Conservation (phyloP, 1,140 invertebrate species). For the Sesamia nonagrioides region DNA sequence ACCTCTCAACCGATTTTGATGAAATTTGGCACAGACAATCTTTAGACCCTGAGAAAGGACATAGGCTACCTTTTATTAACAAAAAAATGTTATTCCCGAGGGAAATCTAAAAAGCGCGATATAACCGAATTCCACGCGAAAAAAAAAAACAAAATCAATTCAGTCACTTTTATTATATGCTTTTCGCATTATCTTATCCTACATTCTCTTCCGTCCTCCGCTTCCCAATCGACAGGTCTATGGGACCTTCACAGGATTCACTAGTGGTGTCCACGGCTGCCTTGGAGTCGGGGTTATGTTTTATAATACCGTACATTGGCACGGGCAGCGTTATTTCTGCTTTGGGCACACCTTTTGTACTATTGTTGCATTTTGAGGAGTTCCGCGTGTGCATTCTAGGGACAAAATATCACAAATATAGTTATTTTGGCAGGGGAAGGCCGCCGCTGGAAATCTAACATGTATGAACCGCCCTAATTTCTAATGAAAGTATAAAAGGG, state of each 20-base stretch:
- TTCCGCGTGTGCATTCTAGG: constrained; percentile 66
- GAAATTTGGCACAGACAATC: too few species aligned
- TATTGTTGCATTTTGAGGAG: constrained; percentile 50
- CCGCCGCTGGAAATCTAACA: too few species aligned
- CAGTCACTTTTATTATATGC: background rate
- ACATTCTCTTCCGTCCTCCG: constrained; percentile 50
- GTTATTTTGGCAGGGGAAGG: background rate
- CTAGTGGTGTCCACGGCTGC: background rate
- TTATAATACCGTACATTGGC: constrained; percentile 71
- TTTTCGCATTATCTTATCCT: constrained; percentile 19
- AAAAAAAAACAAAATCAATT: constrained; percentile 28
- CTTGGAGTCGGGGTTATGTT: constrained; percentile 51
- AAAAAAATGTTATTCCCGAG: too few species aligned
- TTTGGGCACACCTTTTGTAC: constrained; percentile 39
- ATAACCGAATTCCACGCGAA: too few species aligned
- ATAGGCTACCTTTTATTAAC: too few species aligned
- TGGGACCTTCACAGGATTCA: constrained; percentile 65
- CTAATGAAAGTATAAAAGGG: too few species aligned
- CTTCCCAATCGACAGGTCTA: constrained; percentile 72
- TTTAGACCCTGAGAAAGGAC: too few species aligned
- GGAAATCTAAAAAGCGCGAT: too few species aligned
- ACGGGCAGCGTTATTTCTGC: constrained; percentile 40
- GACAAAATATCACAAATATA: background rate
- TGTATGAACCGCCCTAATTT: too few species aligned
- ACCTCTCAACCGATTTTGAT: too few species aligned